Evolutionary conservation across 2,797 vertebrate genomes (phyloP).

Genomic region (Botia almorhae): DNA sequence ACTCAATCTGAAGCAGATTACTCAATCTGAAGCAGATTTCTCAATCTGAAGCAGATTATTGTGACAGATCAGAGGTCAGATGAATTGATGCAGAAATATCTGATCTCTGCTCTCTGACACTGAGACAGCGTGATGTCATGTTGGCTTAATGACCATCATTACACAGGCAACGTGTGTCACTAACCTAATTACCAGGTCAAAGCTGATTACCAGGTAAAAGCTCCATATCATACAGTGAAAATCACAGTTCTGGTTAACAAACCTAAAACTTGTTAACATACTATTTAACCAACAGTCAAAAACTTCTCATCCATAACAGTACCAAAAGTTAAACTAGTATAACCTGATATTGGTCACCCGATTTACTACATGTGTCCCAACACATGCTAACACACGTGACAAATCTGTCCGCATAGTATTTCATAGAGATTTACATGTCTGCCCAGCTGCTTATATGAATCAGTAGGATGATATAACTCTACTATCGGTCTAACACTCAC

Average conservation of each 20-base stretch:
- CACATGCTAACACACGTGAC: background rate
- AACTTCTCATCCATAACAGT: background rate
- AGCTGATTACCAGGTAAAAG: constrained; percentile 8
- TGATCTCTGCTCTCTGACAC: background rate
- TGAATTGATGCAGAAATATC: background rate
- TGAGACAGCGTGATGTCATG: background rate
- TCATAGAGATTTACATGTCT: constrained; percentile 5
- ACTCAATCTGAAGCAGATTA: no score
- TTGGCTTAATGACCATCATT: background rate
- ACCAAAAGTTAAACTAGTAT: constrained; percentile 1
- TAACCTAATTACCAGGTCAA: constrained; percentile 5
- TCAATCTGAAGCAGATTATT: constrained; percentile 20
- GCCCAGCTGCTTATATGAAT: background rate
- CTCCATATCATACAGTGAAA: constrained; percentile 2
- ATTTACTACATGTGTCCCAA: background rate
- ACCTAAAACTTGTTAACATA: background rate
- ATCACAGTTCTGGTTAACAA: constrained; percentile 12
- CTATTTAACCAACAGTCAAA: background rate
- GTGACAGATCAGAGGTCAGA: constrained; percentile 11
- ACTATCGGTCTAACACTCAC: constrained; percentile 66
- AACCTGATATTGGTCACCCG: background rate
- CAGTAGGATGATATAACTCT: background rate
- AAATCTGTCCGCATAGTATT: background rate
- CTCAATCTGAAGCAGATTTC: no score
- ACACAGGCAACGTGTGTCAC: constrained; percentile 31